Percentiles rank a stretch among this genome's conserved stretches.
Evolutionary conservation across 2,888 invertebrate genomes (phyloP).

Genomic region (Caenorhabditis sp.): DNA sequence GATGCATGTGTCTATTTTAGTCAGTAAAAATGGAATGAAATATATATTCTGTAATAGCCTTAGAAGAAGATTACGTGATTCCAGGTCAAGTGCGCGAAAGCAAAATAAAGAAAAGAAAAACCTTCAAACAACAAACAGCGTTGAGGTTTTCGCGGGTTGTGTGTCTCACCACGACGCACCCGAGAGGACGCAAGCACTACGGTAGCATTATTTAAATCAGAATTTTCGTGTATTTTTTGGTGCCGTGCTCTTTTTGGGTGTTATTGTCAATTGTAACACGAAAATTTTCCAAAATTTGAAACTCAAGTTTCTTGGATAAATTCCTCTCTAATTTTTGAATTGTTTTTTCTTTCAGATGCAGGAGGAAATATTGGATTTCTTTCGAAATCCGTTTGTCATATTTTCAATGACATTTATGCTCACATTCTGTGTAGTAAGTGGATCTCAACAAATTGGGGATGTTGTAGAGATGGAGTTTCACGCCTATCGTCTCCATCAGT

Average conservation of each 20-base stretch:
- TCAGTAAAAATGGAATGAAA: not conserved
- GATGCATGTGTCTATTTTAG: too few species aligned
- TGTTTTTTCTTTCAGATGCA: slow-evolving; percentile 43
- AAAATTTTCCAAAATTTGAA: not conserved
- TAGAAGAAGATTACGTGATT: too few species aligned
- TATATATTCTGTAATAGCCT: too few species aligned
- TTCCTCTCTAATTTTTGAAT: too few species aligned
- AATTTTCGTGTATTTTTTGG: not conserved
- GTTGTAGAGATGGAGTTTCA: slow-evolving; percentile 58
- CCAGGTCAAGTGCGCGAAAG: not conserved
- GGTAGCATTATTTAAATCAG: not conserved
- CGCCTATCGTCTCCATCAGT: slow-evolving; percentile 68
- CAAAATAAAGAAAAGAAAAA: not conserved
- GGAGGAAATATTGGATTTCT: slow-evolving; percentile 56
- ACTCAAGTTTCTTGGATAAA: too few species aligned
- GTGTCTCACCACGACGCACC: slow-evolving; percentile 17
- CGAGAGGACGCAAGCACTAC: not conserved
- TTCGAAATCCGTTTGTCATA: slow-evolving; percentile 53
- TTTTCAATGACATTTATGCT: slow-evolving; percentile 51
- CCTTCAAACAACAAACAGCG: not conserved
- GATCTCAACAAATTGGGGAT: slow-evolving; percentile 50
- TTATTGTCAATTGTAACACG: not conserved
- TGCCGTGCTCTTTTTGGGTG: not conserved
- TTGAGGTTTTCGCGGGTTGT: slow-evolving; percentile 30
- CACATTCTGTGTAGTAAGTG: slow-evolving; percentile 51